Percentiles rank a stretch among this genome's conserved stretches.
Evolutionary conservation across 2,888 invertebrate genomes (phyloP).

Genomic region (Euclidia mi): DNA sequence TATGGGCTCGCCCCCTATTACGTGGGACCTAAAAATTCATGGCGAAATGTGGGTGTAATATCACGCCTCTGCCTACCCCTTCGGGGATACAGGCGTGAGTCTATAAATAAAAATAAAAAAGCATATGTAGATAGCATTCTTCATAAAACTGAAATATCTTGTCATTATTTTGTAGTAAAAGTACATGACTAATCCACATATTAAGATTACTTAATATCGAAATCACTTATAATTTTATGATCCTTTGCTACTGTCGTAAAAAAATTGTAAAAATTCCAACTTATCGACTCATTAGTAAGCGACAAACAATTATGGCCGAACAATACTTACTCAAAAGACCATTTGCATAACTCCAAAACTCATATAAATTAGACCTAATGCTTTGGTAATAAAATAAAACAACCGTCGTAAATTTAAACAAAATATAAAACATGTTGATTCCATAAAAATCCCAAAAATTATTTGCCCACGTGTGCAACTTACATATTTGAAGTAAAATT

Average conservation of each 20-base stretch:
- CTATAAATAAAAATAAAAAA: too few relatives aligned
- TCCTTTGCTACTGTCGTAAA: slow-evolving; percentile 20
- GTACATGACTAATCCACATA: slow-evolving; percentile 4
- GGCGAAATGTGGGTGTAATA: too few relatives aligned
- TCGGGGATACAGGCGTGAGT: too few relatives aligned
- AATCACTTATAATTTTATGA: too few relatives aligned
- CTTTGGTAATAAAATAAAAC: slow-evolving; percentile 34
- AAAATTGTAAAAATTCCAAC: slow-evolving; percentile 24
- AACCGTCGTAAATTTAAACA: slow-evolving; percentile 41
- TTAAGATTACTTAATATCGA: too few relatives aligned
- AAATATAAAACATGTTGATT: slow-evolving; percentile 44
- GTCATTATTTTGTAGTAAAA: background rate
- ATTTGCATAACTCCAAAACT: slow-evolving; percentile 31
- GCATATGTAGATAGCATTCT: too few relatives aligned
- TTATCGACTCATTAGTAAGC: slow-evolving; percentile 23
- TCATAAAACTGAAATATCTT: too few relatives aligned
- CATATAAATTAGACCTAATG: slow-evolving; percentile 25
- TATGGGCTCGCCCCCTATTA: too few relatives aligned
- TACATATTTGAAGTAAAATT: slow-evolving; percentile 35
- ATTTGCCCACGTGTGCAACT: slow-evolving; percentile 53
- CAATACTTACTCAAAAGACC: slow-evolving; percentile 19
- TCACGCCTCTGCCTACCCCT: too few relatives aligned
- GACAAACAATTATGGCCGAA: slow-evolving; percentile 22
- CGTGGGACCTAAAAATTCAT: too few relatives aligned
- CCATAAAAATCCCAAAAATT: slow-evolving; percentile 34